A percentile compares a stretch with the other conserved stretches of the same genome.
These are phyloP conservation scores for Acestrorhynchus altus DNA, from an alignment of 2,797 vertebrate species.

Conservation along the genomic window DNA sequence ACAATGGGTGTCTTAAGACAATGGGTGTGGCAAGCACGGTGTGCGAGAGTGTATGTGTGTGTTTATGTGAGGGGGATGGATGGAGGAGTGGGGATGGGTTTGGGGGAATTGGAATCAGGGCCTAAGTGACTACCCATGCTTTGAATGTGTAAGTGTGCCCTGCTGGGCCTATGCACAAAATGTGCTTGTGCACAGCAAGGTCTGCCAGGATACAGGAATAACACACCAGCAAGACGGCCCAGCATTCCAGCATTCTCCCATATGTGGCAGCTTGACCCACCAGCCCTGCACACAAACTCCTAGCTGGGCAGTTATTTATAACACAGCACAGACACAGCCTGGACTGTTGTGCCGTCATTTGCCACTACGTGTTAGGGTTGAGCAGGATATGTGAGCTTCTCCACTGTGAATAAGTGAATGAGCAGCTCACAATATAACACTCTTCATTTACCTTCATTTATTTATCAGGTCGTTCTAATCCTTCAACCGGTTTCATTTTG, in stretches of 20 bases:
- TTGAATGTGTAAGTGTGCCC: conserved; percentile 30
- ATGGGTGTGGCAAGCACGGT: conserved; percentile 50
- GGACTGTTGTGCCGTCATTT: conserved; percentile 30
- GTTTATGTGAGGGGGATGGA: conserved; percentile 9
- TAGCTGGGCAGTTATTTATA: conserved; percentile 54
- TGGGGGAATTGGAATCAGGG: background rate
- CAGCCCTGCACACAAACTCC: conserved; percentile 54
- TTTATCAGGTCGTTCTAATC: conserved; percentile 16
- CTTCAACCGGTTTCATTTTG: too few relatives aligned
- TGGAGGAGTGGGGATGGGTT: background rate
- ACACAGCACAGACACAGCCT: background rate
- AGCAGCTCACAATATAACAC: background rate
- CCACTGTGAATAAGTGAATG: background rate
- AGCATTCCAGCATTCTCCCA: conserved; percentile 57
- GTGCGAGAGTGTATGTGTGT: conserved; percentile 9
- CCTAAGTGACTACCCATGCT: conserved; percentile 31
- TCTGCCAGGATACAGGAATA: conserved; percentile 65
- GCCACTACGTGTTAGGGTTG: background rate
- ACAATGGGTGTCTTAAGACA: conserved; percentile 49
- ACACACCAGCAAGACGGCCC: conserved; percentile 58
- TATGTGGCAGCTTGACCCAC: conserved; percentile 67
- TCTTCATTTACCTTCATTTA: conserved; percentile 5
- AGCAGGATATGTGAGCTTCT: conserved; percentile 24
- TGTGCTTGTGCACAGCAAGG: conserved; percentile 35
- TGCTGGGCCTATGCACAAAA: conserved; percentile 48